Base-by-base conservation (phyloP, 1,140 invertebrate species). In the Proales similis region DNA sequence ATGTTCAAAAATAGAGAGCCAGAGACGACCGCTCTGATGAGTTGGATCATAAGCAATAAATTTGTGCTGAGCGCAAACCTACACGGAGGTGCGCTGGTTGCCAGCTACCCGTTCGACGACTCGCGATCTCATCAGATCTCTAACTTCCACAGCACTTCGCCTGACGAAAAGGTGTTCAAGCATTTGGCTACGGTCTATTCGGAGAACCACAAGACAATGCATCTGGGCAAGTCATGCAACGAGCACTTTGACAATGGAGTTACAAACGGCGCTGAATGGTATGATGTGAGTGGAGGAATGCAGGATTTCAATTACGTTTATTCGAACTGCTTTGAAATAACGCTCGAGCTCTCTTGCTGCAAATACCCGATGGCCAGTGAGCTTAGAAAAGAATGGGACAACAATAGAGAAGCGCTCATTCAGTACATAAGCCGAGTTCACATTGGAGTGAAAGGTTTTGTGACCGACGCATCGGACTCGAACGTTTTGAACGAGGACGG, bases 221-320 rank as follows among this genome's bases (percentile, higher is more conserved):
- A 46, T 45, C 14, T 42, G 20, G 45, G 46, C 22, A 22, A 27
- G 30, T 20, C n/a, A 14, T 38, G 45, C 49, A 22, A 32, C 30
- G 61, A 48, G 11, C 17, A 38, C 17, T 63, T 63, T 48, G n/a
- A 1, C 2, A 29, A 39, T 48, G 61, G 61, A 17, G 49, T 63
- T 9, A 63, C 61, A n/a, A 63, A 63, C 32, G 61, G 61, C 42
- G 61, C 61, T 17, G 9, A 48, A 22, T 63, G 61, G 61, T 63
- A 63, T 48, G 45, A 63, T 24, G 30, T 63, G 9, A 11, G 26
- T 3, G 74, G 74, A 51, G 90, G 90, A 33, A 97, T 98, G 92
- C 92, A 97, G 79, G 94, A 98, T 73, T 98, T 88, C 77, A 97
- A 97, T 75, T 98, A 98, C 71, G 81, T 96, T 9, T 88, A 87